Percentiles rank a stretch among this genome's conserved stretches.
Evolutionary conservation across 2,113 vertebrate species (phyloP).

Genomic region (Perognathus longimembris): DNA sequence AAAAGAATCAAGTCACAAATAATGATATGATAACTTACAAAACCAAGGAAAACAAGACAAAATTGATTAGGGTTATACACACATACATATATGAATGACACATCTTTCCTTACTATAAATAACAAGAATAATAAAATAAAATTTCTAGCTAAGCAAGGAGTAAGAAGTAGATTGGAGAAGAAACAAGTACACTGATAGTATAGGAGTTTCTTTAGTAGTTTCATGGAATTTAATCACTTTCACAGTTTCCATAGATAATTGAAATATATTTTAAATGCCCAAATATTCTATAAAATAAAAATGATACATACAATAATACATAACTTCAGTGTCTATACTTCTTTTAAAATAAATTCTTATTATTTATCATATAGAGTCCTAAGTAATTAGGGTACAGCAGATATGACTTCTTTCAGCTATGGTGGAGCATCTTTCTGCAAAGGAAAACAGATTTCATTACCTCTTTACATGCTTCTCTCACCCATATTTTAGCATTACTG

Average conservation of each 20-base stretch:
- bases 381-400: background rate
- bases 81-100: background rate
- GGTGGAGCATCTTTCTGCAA: background rate
- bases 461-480: background rate
- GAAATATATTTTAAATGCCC: background rate
- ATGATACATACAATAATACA: background rate
- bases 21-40: background rate
- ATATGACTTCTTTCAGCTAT: background rate
- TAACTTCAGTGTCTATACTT: background rate
- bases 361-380: background rate
- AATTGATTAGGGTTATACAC: background rate
- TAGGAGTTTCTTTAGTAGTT: conserved; percentile 1
- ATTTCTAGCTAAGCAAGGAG: background rate
- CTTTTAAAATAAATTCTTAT: background rate
- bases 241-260: background rate
- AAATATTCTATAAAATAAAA: background rate
- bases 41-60: conserved; percentile 21
- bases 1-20: background rate
- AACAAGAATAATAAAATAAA: background rate
- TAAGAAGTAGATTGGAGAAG: background rate
- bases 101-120: background rate
- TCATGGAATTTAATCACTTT: background rate
- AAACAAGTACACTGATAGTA: background rate
- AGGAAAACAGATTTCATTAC: background rate
- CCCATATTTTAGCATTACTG: background rate